A percentile compares a stretch with the other conserved stretches of the same genome.
phyloP scores from a whole-genome alignment of 2,113 vertebrate genomes.

The Crotalus tigris region DNA sequence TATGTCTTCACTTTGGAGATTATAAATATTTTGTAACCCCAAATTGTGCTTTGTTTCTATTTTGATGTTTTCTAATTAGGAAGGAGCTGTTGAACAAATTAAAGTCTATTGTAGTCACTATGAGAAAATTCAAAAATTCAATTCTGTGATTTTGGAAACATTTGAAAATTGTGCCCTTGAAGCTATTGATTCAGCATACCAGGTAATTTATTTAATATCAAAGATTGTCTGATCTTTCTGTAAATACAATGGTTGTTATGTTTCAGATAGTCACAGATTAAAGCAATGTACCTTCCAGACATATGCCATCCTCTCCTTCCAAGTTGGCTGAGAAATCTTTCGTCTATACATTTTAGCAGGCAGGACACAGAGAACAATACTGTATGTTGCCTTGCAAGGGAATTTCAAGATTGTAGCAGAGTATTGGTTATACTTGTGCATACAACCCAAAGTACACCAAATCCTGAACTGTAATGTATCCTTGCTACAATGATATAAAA shows the following conservation, averaged over 20 bases:
- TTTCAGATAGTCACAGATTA: not conserved
- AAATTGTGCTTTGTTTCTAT: not conserved
- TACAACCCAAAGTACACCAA: not conserved
- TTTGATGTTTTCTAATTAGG: constrained; percentile 63
- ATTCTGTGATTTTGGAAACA: constrained; percentile 64
- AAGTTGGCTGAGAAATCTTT: not conserved
- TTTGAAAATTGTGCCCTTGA: constrained; percentile 82
- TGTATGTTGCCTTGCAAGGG: not conserved
- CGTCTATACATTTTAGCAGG: not conserved
- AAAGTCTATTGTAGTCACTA: constrained; percentile 71
- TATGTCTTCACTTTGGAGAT: not conserved
- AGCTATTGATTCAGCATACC: constrained; percentile 78
- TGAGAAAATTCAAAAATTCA: accelerated
- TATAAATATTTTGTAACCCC: not conserved
- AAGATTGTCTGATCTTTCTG: not conserved
- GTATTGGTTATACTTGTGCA: not conserved
- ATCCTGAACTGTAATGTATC: not conserved
- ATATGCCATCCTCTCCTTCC: not conserved
- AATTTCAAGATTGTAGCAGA: not conserved
- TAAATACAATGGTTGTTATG: not conserved
- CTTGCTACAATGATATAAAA: not conserved
- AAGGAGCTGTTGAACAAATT: constrained; percentile 66
- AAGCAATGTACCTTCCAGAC: not conserved
- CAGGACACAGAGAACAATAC: not conserved
- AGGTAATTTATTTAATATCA: constrained; percentile 69